Conservation (phyloP, 2,113 vertebrate genomes). For the Anser cygnoides region DNA sequence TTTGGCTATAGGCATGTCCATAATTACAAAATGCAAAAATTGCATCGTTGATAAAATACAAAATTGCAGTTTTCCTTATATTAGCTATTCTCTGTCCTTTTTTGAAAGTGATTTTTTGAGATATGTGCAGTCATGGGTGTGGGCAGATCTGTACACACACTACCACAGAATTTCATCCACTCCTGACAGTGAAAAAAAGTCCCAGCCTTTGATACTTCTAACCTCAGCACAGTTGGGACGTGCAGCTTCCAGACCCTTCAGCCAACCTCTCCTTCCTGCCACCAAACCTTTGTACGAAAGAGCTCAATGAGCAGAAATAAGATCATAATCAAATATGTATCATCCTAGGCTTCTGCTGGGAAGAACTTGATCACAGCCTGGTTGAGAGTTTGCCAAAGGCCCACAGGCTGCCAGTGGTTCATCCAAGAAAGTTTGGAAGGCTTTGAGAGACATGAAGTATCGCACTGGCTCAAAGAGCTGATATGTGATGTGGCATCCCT, state of each 20-base stretch:
- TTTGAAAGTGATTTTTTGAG: background rate
- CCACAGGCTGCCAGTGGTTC: background rate
- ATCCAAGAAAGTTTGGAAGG: background rate
- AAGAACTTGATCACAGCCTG: background rate
- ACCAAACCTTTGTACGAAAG: background rate
- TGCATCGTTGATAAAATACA: background rate
- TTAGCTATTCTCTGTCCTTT: background rate
- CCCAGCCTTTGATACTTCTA: background rate
- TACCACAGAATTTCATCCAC: background rate
- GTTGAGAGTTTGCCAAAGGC: background rate
- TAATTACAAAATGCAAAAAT: background rate
- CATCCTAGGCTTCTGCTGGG: background rate
- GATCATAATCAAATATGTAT: background rate
- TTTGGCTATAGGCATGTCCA: background rate
- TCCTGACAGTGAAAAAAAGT: background rate
- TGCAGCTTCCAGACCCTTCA: background rate
- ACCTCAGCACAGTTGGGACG: background rate
- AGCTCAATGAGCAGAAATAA: background rate
- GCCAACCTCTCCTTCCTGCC: background rate
- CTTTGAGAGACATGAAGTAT: background rate
- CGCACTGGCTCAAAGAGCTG: background rate
- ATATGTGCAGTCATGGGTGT: fast-evolving
- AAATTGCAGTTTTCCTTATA: background rate
- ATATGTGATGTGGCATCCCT: background rate
- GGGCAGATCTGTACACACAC: background rate